Conservation (phyloP, 2,113 vertebrate species). For the Hemichromis elongatus region DNA sequence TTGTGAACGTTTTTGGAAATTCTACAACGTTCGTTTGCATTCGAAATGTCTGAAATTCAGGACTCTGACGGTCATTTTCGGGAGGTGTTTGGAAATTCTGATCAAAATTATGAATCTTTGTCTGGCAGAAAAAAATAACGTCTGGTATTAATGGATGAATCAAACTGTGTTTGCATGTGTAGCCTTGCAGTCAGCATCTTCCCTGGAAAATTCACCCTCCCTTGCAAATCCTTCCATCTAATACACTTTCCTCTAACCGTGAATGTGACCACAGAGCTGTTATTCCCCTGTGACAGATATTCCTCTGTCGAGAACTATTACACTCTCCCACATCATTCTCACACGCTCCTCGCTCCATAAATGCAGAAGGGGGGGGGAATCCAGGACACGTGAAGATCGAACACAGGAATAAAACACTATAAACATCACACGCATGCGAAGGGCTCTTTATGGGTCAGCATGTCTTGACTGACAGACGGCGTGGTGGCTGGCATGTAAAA, state of each 20-base stretch:
- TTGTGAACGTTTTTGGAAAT: slow-evolving; percentile 4
- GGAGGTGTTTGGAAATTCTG: slow-evolving; percentile 39
- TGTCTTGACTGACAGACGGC: slow-evolving; percentile 49
- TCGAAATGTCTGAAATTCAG: background rate
- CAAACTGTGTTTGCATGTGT: background rate
- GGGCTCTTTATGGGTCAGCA: slow-evolving; percentile 19
- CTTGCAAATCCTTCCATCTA: slow-evolving; percentile 31
- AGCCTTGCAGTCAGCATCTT: slow-evolving; percentile 38
- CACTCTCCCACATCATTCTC: slow-evolving; percentile 31
- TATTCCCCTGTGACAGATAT: slow-evolving; percentile 51
- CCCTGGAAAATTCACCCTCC: slow-evolving; percentile 49
- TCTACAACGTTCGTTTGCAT: background rate
- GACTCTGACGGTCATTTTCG: background rate
- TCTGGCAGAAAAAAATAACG: background rate
- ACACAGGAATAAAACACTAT: slow-evolving; percentile 29
- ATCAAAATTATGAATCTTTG: slow-evolving; percentile 10
- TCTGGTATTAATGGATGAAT: slow-evolving; percentile 14
- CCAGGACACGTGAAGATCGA: slow-evolving; percentile 32
- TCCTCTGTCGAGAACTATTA: slow-evolving; percentile 48
- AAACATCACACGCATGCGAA: slow-evolving; percentile 43
- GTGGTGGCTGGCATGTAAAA: slow-evolving; percentile 30
- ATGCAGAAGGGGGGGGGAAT: background rate
- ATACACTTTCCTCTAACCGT: slow-evolving; percentile 37
- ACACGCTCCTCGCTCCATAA: background rate
- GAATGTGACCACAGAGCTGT: slow-evolving; percentile 43